These are phyloP conservation scores for Zhengitettix transpicula DNA, from an alignment of 2,888 invertebrate genomes.

Conservation along the genomic window DNA sequence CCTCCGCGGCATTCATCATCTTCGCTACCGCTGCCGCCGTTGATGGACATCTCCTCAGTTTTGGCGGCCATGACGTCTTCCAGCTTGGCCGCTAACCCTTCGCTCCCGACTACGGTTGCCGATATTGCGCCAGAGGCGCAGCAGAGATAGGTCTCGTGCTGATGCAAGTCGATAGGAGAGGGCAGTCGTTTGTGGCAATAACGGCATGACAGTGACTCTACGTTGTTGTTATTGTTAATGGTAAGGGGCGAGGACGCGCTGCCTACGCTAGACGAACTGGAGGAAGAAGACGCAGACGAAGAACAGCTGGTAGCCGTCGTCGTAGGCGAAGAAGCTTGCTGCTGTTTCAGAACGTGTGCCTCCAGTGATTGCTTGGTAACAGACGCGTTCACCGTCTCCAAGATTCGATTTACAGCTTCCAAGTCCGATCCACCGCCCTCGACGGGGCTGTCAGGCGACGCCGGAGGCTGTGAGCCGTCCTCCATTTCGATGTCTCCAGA, in stretches of 20 bases:
- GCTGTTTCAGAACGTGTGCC: conserved; percentile 48
- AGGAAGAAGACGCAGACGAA: not conserved
- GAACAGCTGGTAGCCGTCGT: not conserved
- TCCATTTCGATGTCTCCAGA: not conserved
- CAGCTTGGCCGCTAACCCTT: conserved; percentile 61
- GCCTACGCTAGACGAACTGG: conserved; percentile 1
- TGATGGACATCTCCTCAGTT: conserved; percentile 28
- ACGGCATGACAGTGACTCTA: conserved; percentile 29
- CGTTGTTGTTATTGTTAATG: not conserved
- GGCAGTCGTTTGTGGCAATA: conserved; percentile 41
- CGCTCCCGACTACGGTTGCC: conserved; percentile 33
- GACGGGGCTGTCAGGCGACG: not conserved
- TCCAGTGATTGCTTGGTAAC: conserved; percentile 58
- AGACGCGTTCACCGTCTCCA: conserved; percentile 57
- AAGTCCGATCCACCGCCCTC: conserved; percentile 27
- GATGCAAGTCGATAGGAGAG: conserved; percentile 41
- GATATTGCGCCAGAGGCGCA: not conserved
- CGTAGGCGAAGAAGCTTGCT: conserved; percentile 12
- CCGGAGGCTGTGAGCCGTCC: not conserved
- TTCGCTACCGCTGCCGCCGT: conserved; percentile 40
- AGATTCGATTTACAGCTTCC: conserved; percentile 49
- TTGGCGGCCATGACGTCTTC: conserved; percentile 43
- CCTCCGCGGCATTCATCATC: conserved; percentile 29
- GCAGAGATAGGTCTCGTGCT: conserved; percentile 45
- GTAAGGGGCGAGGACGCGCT: conserved; percentile 8